phyloP scores from a whole-genome alignment of 2,888 invertebrate genomes.

The Drosophila barbarae region DNA sequence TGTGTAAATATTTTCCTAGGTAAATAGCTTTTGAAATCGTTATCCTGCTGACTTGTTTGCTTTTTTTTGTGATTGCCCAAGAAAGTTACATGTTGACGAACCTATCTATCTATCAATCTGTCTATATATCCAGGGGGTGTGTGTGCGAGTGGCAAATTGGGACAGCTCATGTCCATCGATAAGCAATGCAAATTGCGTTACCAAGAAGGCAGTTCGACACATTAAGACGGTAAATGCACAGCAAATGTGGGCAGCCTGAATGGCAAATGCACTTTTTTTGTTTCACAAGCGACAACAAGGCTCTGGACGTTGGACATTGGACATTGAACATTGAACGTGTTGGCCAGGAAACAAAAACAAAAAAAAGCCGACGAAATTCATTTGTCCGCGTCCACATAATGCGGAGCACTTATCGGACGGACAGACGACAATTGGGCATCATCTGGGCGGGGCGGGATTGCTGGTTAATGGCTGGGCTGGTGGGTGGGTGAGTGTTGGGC shows the following conservation, averaged over 20 bases:
- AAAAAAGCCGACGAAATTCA: constrained; percentile 24
- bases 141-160: constrained; percentile 2
- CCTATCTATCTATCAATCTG: neutral
- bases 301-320: neutral
- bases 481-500: constrained; percentile 1
- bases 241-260: constrained; percentile 21
- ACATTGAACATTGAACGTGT: neutral
- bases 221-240: constrained; percentile 36
- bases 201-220: constrained; percentile 35
- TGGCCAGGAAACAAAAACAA: neutral
- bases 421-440: constrained; percentile 33
- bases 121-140: neutral
- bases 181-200: constrained; percentile 29
- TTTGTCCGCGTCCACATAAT: constrained; percentile 34
- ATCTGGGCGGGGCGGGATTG: constrained; percentile 14
- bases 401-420: constrained; percentile 32
- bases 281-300: neutral
- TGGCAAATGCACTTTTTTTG: constrained; percentile 18
- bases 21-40: constrained; percentile 7
- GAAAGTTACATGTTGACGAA: constrained; percentile 11
- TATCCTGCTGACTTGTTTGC: neutral
- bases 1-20: constrained; percentile 1
- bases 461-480: neutral
- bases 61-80: neutral
- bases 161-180: constrained; percentile 20